A percentile compares a stretch with the other conserved stretches of the same genome.
These are phyloP conservation scores for Blomia tropicalis DNA, from an alignment of 2,888 invertebrate species.

Conservation along the genomic window DNA sequence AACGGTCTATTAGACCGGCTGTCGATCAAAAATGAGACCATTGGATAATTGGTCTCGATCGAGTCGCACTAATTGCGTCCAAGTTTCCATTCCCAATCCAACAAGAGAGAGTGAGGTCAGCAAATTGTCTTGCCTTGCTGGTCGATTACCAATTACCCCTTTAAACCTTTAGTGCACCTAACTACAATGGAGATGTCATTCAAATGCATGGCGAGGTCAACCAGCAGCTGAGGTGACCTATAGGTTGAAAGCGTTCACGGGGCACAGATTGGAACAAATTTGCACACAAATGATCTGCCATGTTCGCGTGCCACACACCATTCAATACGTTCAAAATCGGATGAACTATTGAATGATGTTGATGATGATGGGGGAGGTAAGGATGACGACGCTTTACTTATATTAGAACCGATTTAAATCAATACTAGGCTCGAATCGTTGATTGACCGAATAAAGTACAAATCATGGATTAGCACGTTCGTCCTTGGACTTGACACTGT, in stretches of 20 bases:
- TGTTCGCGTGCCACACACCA: background rate
- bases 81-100: too few species aligned
- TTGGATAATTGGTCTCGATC: conserved; percentile 1
- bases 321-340: background rate
- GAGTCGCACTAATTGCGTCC: background rate
- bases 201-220: background rate
- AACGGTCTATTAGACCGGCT: conserved; percentile 10
- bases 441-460: background rate
- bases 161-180: background rate
- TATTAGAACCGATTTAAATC: background rate
- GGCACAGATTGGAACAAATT: background rate
- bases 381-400: too few species aligned
- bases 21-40: conserved; percentile 8
- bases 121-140: too few species aligned
- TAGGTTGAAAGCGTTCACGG: background rate
- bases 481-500: background rate
- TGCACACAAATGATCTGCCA: background rate
- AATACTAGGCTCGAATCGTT: too few species aligned
- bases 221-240: background rate
- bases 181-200: background rate
- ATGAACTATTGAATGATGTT: background rate
- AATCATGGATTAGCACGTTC: background rate
- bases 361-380: too few species aligned
- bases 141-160: background rate
- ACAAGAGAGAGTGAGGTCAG: background rate